Evolutionary conservation across 2,797 vertebrate species (phyloP), one percentile per base, ranked within the genome.

Genomic region (Eidolon dupreanum): DNA sequence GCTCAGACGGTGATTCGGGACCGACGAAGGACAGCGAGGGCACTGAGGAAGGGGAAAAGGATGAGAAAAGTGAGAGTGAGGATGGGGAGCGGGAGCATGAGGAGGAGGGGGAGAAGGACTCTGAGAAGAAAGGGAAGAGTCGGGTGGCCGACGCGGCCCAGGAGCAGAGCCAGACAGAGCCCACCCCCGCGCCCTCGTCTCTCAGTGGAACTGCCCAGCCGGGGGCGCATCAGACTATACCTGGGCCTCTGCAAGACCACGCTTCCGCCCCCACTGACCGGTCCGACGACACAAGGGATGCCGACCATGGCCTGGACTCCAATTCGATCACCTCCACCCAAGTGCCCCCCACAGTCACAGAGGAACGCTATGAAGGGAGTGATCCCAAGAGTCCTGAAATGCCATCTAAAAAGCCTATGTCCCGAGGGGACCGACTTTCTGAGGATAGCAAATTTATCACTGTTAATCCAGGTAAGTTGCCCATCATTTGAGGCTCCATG

Each of bases 31-130:
- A 99, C 6, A 93, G 98, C 0, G 99, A 99, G 78, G 99, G 98
- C 49, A 88, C 99, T 0, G 99, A 99, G 75, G 99, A 99, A 4
- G 98, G 98, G 0, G 98, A 98, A 0, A 99, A 99, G 98, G 97
- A 99, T 2, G 98, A 98, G n/a, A 98, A 99, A 97, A 98, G 98
- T 0, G 99, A 99, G 86, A 99, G 99, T 0, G 99, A 99, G 94
- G 99, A 99, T 0, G 98, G 98, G 0, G 99, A 99, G 93, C 98
- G 98, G 38, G 99, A 99, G 20, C 98, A 98, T 0, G 98, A 99
- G 82, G 99, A 99, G 11, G 99, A 99, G 6, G 99, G 99, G 36
- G 98, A 99, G 59, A 99, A 99, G 92, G 99, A 98, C 70, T 97
- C 98, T 0, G 98, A 99, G 73, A 99, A 99, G 95, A 99, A 99